Evolutionary conservation across 2,113 vertebrate species (phyloP), one percentile per base, ranked within the genome.

Genomic region (Hemibates koningsi): DNA sequence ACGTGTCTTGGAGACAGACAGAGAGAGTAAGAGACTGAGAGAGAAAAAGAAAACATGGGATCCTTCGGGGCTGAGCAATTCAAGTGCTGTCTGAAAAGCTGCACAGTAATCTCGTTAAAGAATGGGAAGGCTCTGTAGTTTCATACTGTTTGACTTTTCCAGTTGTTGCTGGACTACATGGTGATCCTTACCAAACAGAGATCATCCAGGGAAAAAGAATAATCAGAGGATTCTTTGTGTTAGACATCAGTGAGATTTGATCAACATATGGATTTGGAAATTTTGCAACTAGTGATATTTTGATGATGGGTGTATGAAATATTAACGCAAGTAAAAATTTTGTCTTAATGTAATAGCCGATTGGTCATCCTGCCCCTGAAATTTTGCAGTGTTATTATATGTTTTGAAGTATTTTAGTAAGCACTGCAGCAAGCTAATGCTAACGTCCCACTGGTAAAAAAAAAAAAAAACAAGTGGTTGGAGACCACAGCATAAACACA

Each of bases 1-100:
- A 94, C 90, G 89, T 95, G 94, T 94, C 93, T 88, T 91, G 57
- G 93, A 93, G 90, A 93, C 92, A 92, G 93, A 85, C 79, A 80
- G 53, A 81, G 84, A 85, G 82, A 84, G 87, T 86, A 34, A 86
- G 81, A 85, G n/a, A 84, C 6, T 19, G 52, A 63, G 56, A 78
- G 21, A 66, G 17, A 86, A 84, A 90, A 81, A 57, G 71, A 86
- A 85, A 88, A 83, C 83, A 88, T 68, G 38, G 61, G 83, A 86
- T 91, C 92, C 92, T 88, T 9, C 7, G 88, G 90, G 94, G 81
- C 82, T 92, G 84, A 52, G 85, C 86, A 82, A 90, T 94, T 93
- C 87, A 89, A 90, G 90, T 79, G 84, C 88, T 86, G 86, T 89
- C 92, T 93, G 84, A 86, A 88, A 90, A 87, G 92, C 92, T 88